A percentile compares a stretch with the other conserved stretches of the same genome.
Evolutionary conservation across 2,113 vertebrate genomes (phyloP).

Genomic region (Coptodon bakossiorum): DNA sequence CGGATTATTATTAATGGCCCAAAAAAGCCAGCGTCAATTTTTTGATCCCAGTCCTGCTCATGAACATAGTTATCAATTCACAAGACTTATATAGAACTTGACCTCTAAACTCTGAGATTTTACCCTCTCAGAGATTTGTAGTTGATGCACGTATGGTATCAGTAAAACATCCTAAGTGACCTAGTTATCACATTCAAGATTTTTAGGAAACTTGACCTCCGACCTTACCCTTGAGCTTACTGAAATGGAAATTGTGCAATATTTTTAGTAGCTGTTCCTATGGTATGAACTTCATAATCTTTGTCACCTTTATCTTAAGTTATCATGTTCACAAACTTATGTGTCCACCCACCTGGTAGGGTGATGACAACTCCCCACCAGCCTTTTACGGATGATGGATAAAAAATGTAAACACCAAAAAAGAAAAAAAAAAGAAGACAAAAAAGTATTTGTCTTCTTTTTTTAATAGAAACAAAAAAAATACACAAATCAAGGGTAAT

Average conservation of each 20-base stretch:
- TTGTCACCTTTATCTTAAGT: background rate
- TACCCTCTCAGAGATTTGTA: background rate
- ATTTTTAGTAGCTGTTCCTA: background rate
- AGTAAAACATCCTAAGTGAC: background rate
- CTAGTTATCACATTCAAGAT: background rate
- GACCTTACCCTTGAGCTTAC: background rate
- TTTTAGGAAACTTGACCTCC: background rate
- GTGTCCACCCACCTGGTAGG: background rate
- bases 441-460: background rate
- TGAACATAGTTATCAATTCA: background rate
- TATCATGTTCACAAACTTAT: background rate
- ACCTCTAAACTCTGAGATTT: background rate
- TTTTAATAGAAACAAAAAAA: background rate
- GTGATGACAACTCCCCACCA: background rate
- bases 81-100: background rate
- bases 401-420: background rate
- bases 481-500: background rate
- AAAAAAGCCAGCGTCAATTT: background rate
- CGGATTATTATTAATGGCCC: background rate
- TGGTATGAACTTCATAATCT: background rate
- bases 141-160: background rate
- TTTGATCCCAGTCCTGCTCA: background rate
- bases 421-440: background rate
- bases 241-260: background rate
- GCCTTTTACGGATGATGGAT: background rate